Base-by-base conservation (phyloP, 2,888 invertebrate species). In the Campoplex capitator region DNA sequence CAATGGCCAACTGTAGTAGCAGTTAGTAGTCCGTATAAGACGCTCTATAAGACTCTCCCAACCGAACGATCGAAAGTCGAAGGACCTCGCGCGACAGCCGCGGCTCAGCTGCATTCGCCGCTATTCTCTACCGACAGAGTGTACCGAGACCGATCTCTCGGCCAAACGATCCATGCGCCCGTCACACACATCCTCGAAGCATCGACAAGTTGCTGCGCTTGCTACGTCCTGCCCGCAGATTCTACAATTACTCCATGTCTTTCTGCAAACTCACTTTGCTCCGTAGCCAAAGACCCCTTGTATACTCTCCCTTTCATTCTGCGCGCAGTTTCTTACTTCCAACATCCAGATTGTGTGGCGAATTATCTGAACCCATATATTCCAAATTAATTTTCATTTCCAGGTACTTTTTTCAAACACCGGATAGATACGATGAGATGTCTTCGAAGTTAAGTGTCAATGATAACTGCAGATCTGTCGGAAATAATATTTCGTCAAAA, bases 191-290 rank as follows among this genome's bases (percentile, higher is more conserved):
- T 91, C 91, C 90, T 90, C 89, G 83, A 87, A 76, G 74, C 84
- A 82, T 83, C 90, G 93, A 93, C 93, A 93, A 93, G 93, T 93
- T 93, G 92, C 87, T 32, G 65, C 68, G 74, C 78, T 74, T 83
- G 81, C 78, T 54, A 58, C 90, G 89, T 90, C 91, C 91, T 88
- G 42, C 89, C 89, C 88, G 89, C 84, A 93, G 93, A 93, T 93
- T 93, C 93, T 93, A 92, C 93, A 93, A 93, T 93, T 93, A 93
- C 93, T 93, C 93, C 90, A 76, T 85, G 83, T 79, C 89, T 84
- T 89, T 89, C 90, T 93, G 92, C 93, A 91, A 92, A 93, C 93
- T 94, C 88, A 89, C 89, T 89, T 87, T 84, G 77, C 83, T 56
- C 71, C 18, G 35, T n/a, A 18, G 35, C 71, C 65, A 67, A 18